Evolutionary conservation across 2,888 invertebrate genomes (phyloP).

Genomic region (Megalurothrips usitatus): DNA sequence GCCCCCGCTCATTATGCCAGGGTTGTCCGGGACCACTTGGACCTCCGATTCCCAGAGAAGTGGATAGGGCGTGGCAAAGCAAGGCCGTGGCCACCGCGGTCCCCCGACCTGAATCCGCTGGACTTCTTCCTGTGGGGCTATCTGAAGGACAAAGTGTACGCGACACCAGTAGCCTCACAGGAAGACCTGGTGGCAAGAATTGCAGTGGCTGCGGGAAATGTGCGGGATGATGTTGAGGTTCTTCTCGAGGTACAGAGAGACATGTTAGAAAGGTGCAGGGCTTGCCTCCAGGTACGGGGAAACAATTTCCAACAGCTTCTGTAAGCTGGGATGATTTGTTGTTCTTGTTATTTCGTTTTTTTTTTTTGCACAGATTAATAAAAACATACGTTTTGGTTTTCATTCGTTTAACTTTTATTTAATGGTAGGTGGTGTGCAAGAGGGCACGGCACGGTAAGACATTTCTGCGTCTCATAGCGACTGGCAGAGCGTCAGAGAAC

Average conservation of each 20-base stretch:
- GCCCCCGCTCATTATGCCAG: slow-evolving; percentile 38
- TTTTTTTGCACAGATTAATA: too few relatives aligned
- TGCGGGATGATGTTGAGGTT: slow-evolving; percentile 34
- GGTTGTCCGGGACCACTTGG: slow-evolving; percentile 36
- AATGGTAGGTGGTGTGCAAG: too few relatives aligned
- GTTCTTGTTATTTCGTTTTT: too few relatives aligned
- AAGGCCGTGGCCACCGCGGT: slow-evolving; percentile 38
- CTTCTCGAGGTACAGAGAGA: slow-evolving; percentile 30
- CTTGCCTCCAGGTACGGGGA: background rate
- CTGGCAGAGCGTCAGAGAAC: too few relatives aligned
- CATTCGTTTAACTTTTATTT: too few relatives aligned
- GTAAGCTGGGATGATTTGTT: background rate
- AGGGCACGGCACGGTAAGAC: too few relatives aligned
- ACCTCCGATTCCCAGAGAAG: slow-evolving; percentile 36
- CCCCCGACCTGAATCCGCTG: slow-evolving; percentile 38
- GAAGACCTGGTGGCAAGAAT: slow-evolving; percentile 37
- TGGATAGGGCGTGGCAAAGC: slow-evolving; percentile 39
- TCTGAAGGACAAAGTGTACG: slow-evolving; percentile 38
- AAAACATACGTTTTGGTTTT: too few relatives aligned
- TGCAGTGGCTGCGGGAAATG: slow-evolving; percentile 34
- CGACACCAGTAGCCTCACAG: slow-evolving; percentile 35
- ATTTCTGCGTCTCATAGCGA: too few relatives aligned
- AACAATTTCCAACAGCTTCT: slow-evolving; percentile 25
- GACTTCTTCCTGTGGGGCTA: slow-evolving; percentile 35
- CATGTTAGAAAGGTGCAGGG: slow-evolving; percentile 31